Conservation (phyloP, 2,113 vertebrate genomes). For the Nycticebus coucang region DNA sequence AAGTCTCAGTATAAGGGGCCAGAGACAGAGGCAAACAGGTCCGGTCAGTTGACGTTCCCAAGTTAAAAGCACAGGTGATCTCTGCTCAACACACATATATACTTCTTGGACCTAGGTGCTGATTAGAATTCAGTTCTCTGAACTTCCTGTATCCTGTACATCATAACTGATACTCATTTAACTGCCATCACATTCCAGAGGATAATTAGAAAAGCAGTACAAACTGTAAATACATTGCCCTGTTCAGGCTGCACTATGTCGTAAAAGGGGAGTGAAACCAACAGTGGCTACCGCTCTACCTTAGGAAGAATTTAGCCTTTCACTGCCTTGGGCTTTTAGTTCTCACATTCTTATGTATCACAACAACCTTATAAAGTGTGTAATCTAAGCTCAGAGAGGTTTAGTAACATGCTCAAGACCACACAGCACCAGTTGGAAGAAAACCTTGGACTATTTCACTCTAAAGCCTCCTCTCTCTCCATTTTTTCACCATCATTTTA, state of each 20-base stretch:
- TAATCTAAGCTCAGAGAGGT: neutral
- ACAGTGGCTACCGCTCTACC: neutral
- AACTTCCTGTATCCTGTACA: neutral
- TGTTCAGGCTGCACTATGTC: constrained; percentile 86
- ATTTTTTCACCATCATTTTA: neutral
- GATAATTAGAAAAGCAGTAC: constrained; percentile 58
- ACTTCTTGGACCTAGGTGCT: neutral
- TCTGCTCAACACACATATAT: neutral
- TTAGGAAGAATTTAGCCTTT: neutral
- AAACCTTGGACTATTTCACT: neutral
- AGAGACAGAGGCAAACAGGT: neutral
- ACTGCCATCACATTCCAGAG: neutral
- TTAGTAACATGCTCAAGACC: neutral
- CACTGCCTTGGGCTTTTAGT: neutral
- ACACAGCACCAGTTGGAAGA: neutral
- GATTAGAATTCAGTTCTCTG: constrained; percentile 23
- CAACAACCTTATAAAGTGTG: neutral
- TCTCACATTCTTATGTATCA: neutral
- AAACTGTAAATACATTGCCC: constrained; percentile 85
- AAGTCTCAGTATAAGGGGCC: neutral
- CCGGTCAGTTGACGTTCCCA: neutral
- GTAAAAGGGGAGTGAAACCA: constrained; percentile 85
- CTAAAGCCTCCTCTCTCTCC: neutral
- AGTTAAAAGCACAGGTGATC: neutral
- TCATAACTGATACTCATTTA: constrained; percentile 40